Percentiles rank a stretch among this genome's conserved stretches.
Conservation (phyloP, 1,140 invertebrate genomes). For the Neotoxoptera formosana region DNA sequence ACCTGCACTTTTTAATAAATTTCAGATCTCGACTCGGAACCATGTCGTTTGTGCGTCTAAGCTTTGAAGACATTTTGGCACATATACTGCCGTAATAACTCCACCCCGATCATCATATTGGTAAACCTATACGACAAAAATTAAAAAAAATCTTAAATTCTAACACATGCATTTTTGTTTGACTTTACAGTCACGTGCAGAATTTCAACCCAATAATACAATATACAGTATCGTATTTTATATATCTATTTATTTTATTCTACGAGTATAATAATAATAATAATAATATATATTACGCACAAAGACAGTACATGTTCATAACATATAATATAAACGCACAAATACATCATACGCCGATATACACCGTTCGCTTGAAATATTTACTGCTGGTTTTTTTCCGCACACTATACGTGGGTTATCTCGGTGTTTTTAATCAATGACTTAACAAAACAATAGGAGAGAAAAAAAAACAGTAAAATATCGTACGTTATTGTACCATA, state of each 20-base stretch:
- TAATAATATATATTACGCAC: not conserved
- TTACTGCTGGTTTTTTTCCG: conserved; percentile 15
- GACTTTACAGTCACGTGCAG: not conserved
- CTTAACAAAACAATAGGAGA: conserved; percentile 35
- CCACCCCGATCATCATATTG: not conserved
- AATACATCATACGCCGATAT: not conserved
- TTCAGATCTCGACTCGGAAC: not conserved
- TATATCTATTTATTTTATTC: not conserved
- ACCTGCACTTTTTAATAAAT: not conserved
- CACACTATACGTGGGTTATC: conserved; percentile 33
- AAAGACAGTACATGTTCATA: not conserved
- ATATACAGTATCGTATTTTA: not conserved
- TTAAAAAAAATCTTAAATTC: not conserved
- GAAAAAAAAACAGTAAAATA: conserved; percentile 46
- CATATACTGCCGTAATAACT: not conserved
- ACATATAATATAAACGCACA: not conserved
- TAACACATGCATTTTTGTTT: not conserved
- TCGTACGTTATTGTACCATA: not conserved
- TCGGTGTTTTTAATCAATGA: conserved; percentile 37
- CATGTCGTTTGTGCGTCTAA: not conserved
- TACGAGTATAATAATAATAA: not conserved
- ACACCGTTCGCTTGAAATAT: not conserved
- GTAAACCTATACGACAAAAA: not conserved
- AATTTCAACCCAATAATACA: not conserved
- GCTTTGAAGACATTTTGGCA: not conserved